phyloP scores from a whole-genome alignment of 2,797 vertebrate genomes.

The Eulemur mongoz region DNA sequence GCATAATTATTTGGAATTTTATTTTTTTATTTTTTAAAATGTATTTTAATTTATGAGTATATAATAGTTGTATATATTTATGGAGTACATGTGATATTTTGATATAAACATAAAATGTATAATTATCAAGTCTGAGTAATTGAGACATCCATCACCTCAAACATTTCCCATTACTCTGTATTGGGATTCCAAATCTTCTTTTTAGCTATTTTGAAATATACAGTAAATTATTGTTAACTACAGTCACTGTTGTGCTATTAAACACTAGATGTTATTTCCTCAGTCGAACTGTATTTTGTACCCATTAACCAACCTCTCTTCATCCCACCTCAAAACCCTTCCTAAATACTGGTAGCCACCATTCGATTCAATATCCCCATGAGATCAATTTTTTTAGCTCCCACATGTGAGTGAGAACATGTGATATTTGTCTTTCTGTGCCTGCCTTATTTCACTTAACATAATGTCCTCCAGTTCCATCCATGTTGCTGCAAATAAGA shows the following conservation, averaged over 20 bases:
- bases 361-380: not conserved
- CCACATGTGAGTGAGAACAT: not conserved
- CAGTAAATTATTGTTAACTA: not conserved
- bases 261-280: not conserved
- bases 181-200: not conserved
- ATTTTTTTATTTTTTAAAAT: not conserved
- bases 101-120: not conserved
- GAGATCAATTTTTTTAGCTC: not conserved
- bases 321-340: not conserved
- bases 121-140: not conserved
- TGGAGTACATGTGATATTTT: not conserved
- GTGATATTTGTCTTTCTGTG: not conserved
- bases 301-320: not conserved
- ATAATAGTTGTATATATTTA: not conserved
- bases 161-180: not conserved
- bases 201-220: not conserved
- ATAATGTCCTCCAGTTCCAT: not conserved
- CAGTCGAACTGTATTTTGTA: not conserved
- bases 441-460: not conserved
- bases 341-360: not conserved
- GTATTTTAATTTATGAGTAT: not conserved
- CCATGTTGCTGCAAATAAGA: not conserved
- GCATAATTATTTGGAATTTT: slow-evolving; percentile 3
- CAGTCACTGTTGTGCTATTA: not conserved
- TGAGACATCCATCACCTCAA: not conserved